These are phyloP conservation scores for Tetragonula clypearis DNA, from an alignment of 1,140 invertebrate genomes.

Conservation along the genomic window DNA sequence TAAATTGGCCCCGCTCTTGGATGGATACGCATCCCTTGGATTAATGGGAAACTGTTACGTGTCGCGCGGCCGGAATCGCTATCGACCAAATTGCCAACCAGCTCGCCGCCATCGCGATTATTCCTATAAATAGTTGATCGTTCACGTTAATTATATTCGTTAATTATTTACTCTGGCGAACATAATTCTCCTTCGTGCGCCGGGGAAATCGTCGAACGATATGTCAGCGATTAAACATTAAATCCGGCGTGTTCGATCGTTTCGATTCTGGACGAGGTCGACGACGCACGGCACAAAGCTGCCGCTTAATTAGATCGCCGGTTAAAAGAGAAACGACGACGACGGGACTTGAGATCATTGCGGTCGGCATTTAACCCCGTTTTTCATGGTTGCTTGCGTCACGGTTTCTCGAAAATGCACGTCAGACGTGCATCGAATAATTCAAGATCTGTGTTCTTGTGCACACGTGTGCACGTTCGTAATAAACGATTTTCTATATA, in stretches of 20 bases:
- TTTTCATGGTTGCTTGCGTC: neutral
- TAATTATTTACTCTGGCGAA: neutral
- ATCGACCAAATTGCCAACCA: constrained; percentile 11
- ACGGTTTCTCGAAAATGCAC: neutral
- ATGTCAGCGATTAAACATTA: neutral
- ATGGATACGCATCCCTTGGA: constrained; percentile 30
- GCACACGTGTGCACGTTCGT: too few relatives aligned
- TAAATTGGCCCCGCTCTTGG: constrained; percentile 46
- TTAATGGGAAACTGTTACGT: constrained; percentile 36
- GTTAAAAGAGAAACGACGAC: neutral
- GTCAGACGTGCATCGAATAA: too few relatives aligned
- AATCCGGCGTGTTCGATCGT: neutral
- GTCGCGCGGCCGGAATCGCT: neutral
- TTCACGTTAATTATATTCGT: neutral
- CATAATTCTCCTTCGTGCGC: neutral
- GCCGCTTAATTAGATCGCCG: neutral
- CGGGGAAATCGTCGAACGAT: neutral
- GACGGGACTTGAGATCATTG: neutral
- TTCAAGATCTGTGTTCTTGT: too few relatives aligned
- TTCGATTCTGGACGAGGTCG: neutral
- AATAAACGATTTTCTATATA: too few relatives aligned
- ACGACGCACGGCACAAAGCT: too few relatives aligned
- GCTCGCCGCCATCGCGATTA: constrained; percentile 2
- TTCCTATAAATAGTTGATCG: neutral
- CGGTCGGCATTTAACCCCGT: neutral